Percentiles rank a stretch among this genome's conserved stretches.
Evolutionary conservation across 2,888 invertebrate genomes (phyloP).

Genomic region (Drosophila pseudotakahashii): DNA sequence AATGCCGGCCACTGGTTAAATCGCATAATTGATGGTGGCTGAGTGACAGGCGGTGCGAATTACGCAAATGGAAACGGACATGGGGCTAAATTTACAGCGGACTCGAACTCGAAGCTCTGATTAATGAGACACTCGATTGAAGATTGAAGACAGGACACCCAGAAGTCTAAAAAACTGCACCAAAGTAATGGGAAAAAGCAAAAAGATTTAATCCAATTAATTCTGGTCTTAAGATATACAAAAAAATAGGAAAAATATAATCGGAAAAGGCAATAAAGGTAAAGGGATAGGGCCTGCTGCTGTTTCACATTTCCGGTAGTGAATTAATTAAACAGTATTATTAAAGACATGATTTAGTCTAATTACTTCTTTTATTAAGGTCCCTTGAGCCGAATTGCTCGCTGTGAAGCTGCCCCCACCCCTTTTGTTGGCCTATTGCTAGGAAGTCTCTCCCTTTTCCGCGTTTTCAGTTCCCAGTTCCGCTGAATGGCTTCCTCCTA

Average conservation of each 20-base stretch:
- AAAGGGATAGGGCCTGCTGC: too few species aligned
- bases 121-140: conserved; percentile 6
- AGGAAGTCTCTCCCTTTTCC: conserved; percentile 56
- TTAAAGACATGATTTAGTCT: conserved; percentile 1
- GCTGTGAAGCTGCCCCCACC: neutral
- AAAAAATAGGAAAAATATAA: too few species aligned
- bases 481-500: conserved; percentile 37
- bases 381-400: neutral
- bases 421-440: conserved; percentile 54
- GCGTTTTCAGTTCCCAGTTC: too few species aligned
- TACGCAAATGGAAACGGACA: conserved; percentile 24
- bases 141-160: too few species aligned
- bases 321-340: neutral
- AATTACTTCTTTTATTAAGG: neutral
- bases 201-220: too few species aligned
- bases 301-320: neutral
- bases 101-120: conserved; percentile 2
- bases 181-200: too few species aligned
- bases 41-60: conserved; percentile 33
- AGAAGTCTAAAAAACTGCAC: too few species aligned
- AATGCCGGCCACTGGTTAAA: conserved; percentile 31
- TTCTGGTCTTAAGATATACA: too few species aligned
- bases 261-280: too few species aligned
- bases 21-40: conserved; percentile 24
- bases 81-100: conserved; percentile 8